These are phyloP conservation scores for Brassicogethes aeneus DNA, from an alignment of 2,888 invertebrate genomes.

Conservation along the genomic window DNA sequence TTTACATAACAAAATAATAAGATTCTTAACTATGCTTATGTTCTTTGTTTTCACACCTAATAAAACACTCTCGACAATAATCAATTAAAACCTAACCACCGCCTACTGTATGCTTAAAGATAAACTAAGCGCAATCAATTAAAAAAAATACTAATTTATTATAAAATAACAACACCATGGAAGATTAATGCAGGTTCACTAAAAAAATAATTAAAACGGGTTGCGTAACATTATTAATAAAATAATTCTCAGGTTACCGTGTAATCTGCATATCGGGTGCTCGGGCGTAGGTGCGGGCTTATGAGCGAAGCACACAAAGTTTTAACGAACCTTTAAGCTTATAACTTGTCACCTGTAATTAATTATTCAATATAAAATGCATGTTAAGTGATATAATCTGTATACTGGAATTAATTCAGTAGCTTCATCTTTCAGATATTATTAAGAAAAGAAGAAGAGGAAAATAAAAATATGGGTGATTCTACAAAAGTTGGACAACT, in stretches of 20 bases:
- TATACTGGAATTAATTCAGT: conserved; percentile 10
- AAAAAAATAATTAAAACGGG: not conserved
- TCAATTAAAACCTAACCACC: no score
- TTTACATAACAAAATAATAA: no score
- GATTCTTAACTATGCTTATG: no score
- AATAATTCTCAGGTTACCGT: not conserved
- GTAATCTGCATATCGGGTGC: not conserved
- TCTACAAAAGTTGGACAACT: no score
- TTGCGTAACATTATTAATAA: conserved; percentile 3
- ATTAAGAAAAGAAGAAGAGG: conserved; percentile 14
- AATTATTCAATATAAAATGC: conserved; percentile 15
- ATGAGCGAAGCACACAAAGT: not conserved
- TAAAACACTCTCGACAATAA: no score
- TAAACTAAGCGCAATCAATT: no score
- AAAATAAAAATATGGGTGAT: no score
- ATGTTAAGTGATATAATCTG: conserved; percentile 11
- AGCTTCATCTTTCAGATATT: conserved; percentile 17
- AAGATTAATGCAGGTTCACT: not conserved
- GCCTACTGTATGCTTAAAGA: no score
- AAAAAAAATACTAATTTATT: not conserved
- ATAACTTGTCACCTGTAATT: conserved; percentile 10
- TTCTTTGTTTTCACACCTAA: no score
- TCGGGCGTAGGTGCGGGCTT: not conserved
- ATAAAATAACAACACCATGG: not conserved
- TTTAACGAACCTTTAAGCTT: not conserved